Evolutionary conservation across 2,888 invertebrate genomes (phyloP), one percentile per base, ranked within the genome.

Genomic region (Plutella xylostella): DNA sequence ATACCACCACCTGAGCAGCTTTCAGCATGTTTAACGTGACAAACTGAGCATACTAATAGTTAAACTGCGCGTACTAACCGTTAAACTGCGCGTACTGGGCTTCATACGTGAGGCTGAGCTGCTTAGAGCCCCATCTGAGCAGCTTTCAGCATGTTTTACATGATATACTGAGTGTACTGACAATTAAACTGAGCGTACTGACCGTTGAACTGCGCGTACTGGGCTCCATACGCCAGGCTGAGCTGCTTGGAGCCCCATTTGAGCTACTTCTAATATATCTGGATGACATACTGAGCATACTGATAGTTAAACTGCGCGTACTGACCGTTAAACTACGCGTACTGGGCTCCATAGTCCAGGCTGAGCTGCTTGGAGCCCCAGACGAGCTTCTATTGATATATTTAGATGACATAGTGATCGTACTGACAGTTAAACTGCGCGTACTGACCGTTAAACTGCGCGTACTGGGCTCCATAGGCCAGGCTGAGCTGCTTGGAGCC

Each of bases 331-430:
- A n/a, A n/a, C n/a, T n/a, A n/a, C n/a, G 92, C 92, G 72, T 92
- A 97, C 61, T 98, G 97, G 1, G 96, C 95, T 4, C 90, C 92
- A 66, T 96, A 97, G 0, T 97, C 96, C 22, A 95, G 87, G 68
- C 94, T 95, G 51, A 98, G 85, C 53, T 96, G 96, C 72, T 97
- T 98, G 53, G 95, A 96, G 37, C 98, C 98, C 97, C 97, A 98
- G 33, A 96, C 83, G 65, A 97, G 93, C 25, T 25, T 25, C n/a
- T n/a, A n/a, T n/a, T n/a, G n/a, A n/a, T n/a, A n/a, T n/a, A n/a
- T n/a, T n/a, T n/a, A n/a, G n/a, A n/a, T n/a, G n/a, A n/a, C n/a
- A n/a, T n/a, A n/a, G n/a, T n/a, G n/a, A n/a, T n/a, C n/a, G n/a
- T n/a, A n/a, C n/a, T n/a, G n/a, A n/a, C n/a, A n/a, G n/a, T n/a